Evolutionary conservation across 2,888 invertebrate species (phyloP).

Genomic region (Linyphia triangularis): DNA sequence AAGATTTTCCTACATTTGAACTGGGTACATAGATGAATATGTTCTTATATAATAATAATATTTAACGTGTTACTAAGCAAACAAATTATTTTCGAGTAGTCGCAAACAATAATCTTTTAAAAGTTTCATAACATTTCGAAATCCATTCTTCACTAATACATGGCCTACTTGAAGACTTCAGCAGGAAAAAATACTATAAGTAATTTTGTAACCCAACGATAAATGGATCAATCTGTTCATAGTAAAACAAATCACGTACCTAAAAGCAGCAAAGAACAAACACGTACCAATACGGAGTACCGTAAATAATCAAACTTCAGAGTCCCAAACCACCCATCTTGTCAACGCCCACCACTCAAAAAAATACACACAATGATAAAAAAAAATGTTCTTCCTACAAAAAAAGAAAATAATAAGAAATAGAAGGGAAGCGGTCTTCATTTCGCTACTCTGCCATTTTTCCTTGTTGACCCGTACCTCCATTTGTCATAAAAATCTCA

Average conservation of each 20-base stretch:
- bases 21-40: too few relatives aligned
- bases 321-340: not conserved
- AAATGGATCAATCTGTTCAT: not conserved
- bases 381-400: not conserved
- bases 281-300: not conserved
- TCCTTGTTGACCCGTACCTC: not conserved
- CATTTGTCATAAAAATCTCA: not conserved
- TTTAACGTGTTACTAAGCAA: too few relatives aligned
- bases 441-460: not conserved
- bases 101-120: too few relatives aligned
- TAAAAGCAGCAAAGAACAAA: not conserved
- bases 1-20: too few relatives aligned
- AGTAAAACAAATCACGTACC: not conserved
- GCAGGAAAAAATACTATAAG: not conserved
- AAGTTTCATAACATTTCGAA: too few relatives aligned
- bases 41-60: too few relatives aligned
- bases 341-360: not conserved
- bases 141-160: too few relatives aligned
- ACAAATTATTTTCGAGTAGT: too few relatives aligned
- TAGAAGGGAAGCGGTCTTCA: not conserved
- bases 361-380: not conserved
- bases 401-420: not conserved
- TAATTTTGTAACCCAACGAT: not conserved
- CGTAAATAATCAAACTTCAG: not conserved
- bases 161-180: too few relatives aligned